Base-by-base conservation (phyloP, 2,888 invertebrate species). In the Cerastis rubricosa region DNA sequence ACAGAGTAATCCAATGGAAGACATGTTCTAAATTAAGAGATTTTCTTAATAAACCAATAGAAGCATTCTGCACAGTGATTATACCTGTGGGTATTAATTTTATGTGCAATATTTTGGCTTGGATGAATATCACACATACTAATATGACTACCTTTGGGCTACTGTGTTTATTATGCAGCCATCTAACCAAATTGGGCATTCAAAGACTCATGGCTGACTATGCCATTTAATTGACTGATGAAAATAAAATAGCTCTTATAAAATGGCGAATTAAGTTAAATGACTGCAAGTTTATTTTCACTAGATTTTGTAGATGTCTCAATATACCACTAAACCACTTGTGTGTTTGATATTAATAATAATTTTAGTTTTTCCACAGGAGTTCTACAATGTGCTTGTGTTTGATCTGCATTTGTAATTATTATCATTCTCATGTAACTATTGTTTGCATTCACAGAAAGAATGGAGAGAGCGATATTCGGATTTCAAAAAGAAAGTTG, bases 401-500 rank as follows among this genome's bases (percentile, higher is more conserved):
- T 82, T 77, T 78, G 59, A 80, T 69, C 70, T 81, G 72, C 87
- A 80, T 76, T 68, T 85, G 78, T 75, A 75, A 81, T 75, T 76
- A 78, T 72, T 82, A 81, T 76, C 78, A 84, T 85, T 85, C 80
- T 84, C 77, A 90, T 86, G 89, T 89, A 89, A 86, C 76, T 89
- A 84, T 89, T 94, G 90, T 95, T 96, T 96, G 90, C 88, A 92
- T 95, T 96, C 97, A 93, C 97, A 99, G 99, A 99, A 99, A 98
- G 99, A 99, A 97, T 99, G 99, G 99, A 98, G 99, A 97, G 99
- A 99, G 97, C 98, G 99, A 96, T 99, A 99, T 97, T 97, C 98
- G 96, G 99, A 99, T 97, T 99, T 99, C 97, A 99, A 99, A 97
- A 98, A 99, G 97, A 99, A 99, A 98, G 99, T 99, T 92, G 99